These are phyloP conservation scores for Amiota communis DNA, from an alignment of 2,888 invertebrate species.

Conservation along the genomic window DNA sequence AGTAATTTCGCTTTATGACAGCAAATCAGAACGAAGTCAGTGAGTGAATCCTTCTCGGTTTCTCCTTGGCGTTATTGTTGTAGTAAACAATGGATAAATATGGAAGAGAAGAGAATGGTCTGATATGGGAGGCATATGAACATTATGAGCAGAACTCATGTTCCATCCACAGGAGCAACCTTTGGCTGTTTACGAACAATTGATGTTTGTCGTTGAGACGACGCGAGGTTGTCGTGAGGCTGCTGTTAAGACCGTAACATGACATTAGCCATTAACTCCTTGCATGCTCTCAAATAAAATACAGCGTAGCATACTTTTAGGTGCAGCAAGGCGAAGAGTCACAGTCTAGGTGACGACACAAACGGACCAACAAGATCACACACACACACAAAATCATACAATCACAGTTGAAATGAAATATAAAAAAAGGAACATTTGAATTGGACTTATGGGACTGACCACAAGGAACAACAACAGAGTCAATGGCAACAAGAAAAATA, in stretches of 20 bases:
- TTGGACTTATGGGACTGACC: slow-evolving; percentile 69
- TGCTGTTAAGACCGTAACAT: slow-evolving; percentile 67
- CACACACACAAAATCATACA: slow-evolving; percentile 43
- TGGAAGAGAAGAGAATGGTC: not conserved
- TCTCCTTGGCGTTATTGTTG: not conserved
- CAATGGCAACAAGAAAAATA: slow-evolving; percentile 1
- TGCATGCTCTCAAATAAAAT: slow-evolving; percentile 55
- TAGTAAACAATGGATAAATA: no score
- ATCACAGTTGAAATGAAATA: slow-evolving; percentile 68
- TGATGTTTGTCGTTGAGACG: slow-evolving; percentile 54
- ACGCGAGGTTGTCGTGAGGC: slow-evolving; percentile 35
- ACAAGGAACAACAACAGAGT: slow-evolving; percentile 46
- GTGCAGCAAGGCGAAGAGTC: not conserved
- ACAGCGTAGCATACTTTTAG: slow-evolving; percentile 31
- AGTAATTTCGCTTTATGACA: slow-evolving; percentile 68
- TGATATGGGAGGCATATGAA: slow-evolving; percentile 27
- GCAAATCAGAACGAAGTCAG: slow-evolving; percentile 64
- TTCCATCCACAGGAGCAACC: slow-evolving; percentile 52
- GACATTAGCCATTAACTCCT: slow-evolving; percentile 69
- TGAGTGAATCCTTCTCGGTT: slow-evolving; percentile 6
- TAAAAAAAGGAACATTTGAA: slow-evolving; percentile 68
- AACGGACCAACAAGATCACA: slow-evolving; percentile 13
- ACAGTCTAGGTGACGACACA: not conserved
- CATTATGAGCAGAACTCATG: slow-evolving; percentile 47
- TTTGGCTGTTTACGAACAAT: slow-evolving; percentile 63